Base-by-base conservation (phyloP, 1,140 invertebrate species). In the Semibalanus balanoides region DNA sequence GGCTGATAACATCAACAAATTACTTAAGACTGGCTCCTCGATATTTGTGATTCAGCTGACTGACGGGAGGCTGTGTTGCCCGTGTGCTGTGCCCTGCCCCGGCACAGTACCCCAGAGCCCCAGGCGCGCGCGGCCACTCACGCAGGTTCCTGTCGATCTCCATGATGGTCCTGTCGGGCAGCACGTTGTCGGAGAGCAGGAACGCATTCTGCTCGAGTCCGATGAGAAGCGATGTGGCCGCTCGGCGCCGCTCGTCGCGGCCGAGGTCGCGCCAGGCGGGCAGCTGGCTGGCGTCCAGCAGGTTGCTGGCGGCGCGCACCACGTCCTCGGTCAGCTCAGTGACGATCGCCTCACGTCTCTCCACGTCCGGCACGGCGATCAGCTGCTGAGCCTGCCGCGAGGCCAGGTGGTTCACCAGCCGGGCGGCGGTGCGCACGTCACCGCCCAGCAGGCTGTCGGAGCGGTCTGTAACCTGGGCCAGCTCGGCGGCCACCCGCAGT, bases 161-260 rank as follows among this genome's bases (percentile, higher is more conserved):
- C 76, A 91, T 86, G 76, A 93, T 90, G 78, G 89, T 92, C 79
- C 92, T 92, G 82, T 94, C 91, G 76, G 90, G 87, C 28, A 88
- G 88, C 0, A 96, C 88, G 14, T 91, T 91, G 79, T 96, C 91
- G 25, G 94, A 94, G 76, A 98, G 84, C 0, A 96, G 85, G 82
- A 95, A 94, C 0, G 95, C 93, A 81, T 95, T 95, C 82, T 95
- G 92, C 83, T 98, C 96, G 3, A 97, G 83, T 0, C 93, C 93
- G 35, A 92, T 92, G 0, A 96, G 86, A 40, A 96, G 82, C 0
- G 90, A 91, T 19, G 93, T 94, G 9, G 93, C 93, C 0, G 93
- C 92, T 76, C 88, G 85, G 88, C 93, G 92, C 85, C 79, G 80
- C 75, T 74, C 79, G n/a, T 43, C 77, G 5, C 75, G 79, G 29